Percentiles rank a stretch among this genome's conserved stretches.
phyloP scores from a whole-genome alignment of 92 coral and sea anemone genomes.

The Phenganax marumi region DNA sequence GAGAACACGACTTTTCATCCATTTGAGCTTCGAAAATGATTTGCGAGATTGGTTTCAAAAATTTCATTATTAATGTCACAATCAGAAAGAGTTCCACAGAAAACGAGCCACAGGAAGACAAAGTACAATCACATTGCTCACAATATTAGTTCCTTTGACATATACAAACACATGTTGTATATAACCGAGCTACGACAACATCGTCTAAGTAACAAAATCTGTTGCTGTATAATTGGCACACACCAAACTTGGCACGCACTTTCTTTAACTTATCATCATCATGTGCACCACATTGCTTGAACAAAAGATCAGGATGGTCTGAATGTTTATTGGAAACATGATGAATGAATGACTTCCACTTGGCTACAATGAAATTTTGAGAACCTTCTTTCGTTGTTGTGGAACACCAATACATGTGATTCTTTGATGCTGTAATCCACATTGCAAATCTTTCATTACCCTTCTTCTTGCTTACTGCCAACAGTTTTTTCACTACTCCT shows the following conservation, averaged over 20 bases:
- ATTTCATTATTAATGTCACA: neutral
- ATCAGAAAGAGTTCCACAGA: no score
- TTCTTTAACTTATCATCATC: slow-evolving; percentile 33
- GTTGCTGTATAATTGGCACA: no score
- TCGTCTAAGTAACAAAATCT: no score
- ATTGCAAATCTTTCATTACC: slow-evolving; percentile 37
- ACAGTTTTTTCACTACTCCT: slow-evolving; percentile 43
- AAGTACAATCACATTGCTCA: no score
- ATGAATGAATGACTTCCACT: slow-evolving; percentile 51
- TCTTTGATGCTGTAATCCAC: slow-evolving; percentile 46
- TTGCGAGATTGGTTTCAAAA: neutral
- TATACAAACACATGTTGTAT: no score
- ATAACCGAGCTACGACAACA: no score
- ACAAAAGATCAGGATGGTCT: slow-evolving; percentile 41
- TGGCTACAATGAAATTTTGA: slow-evolving; percentile 48
- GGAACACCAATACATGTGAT: slow-evolving; percentile 52
- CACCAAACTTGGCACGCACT: no score
- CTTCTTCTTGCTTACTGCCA: slow-evolving; percentile 47
- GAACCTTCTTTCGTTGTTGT: slow-evolving; percentile 45
- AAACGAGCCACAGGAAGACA: no score
- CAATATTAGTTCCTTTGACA: no score
- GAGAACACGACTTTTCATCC: neutral
- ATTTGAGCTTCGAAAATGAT: neutral
- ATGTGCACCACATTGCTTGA: slow-evolving; percentile 54
- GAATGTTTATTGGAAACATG: slow-evolving; percentile 54